phyloP scores from a whole-genome alignment of 2,797 vertebrate species.

The Cirrhinus mrigala region DNA sequence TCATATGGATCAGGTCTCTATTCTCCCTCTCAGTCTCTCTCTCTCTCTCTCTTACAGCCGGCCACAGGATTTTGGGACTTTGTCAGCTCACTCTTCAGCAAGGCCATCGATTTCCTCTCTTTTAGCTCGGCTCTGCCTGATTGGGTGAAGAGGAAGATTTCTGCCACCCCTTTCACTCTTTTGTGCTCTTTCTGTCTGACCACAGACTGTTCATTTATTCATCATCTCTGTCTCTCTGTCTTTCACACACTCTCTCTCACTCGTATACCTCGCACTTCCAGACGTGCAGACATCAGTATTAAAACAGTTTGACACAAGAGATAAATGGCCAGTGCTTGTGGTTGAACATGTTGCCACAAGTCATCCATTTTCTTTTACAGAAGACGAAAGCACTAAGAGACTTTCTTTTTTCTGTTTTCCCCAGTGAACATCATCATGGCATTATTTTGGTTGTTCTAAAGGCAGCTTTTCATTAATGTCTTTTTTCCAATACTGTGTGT shows the following conservation, averaged over 20 bases:
- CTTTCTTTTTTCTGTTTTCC: background rate
- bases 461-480: background rate
- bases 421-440: background rate
- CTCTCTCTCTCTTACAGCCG: slow-evolving; percentile 25
- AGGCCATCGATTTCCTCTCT: slow-evolving; percentile 30
- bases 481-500: background rate
- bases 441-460: slow-evolving; percentile 11
- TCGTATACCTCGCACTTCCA: background rate
- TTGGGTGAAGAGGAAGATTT: background rate
- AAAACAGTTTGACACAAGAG: slow-evolving; percentile 35
- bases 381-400: background rate
- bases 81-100: slow-evolving; percentile 12
- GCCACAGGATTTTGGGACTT: slow-evolving; percentile 16
- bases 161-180: slow-evolving; percentile 1
- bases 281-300: slow-evolving; percentile 26
- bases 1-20: background rate
- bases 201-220: slow-evolving; percentile 42
- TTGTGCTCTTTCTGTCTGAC: background rate
- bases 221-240: slow-evolving; percentile 14
- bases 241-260: background rate
- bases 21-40: slow-evolving; percentile 7
- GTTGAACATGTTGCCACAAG: slow-evolving; percentile 39
- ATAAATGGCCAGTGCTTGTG: slow-evolving; percentile 31
- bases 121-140: background rate
- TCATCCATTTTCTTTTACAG: slow-evolving; percentile 27